Base-by-base conservation (phyloP, 2,797 vertebrate species). In the Paguma larvata region DNA sequence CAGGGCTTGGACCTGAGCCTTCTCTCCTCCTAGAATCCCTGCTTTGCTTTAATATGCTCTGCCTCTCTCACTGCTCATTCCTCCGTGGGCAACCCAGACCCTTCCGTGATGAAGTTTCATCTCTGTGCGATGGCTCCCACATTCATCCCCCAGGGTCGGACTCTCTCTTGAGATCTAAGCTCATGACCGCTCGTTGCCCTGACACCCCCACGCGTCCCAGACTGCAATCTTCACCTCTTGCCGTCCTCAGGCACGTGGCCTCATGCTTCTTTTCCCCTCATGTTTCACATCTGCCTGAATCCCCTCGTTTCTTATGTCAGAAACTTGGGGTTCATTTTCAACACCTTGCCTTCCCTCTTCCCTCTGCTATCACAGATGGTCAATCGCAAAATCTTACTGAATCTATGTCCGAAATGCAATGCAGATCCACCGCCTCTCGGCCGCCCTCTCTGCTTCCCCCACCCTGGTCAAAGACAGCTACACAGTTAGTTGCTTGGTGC, bases 401-500 rank as follows among this genome's bases (percentile, higher is more conserved):
- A 3, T n/a, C 25, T 68, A 11, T 3, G 15, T 18, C 16, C 6
- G 27, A 19, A 80, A 44, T 30, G 11, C 8, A 32, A 48, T 3
- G 2, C 30, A 62, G 32, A 19, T 59, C 25, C 53, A 4, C 6
- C 10, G 13, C 27, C 10, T 6, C 53, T 56, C 56, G 30, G n/a
- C 25, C 27, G 11, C 6, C 34, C 44, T 44, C 14, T 19, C 1
- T 27, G 38, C 25, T 19, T 19, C 14, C 2, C 27, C 68, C 12
- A 12, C 5, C 0, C 23, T 46, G 4, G 25, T 56, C 73, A 56
- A 73, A 85, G 75, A 82, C 15, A 13, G 41, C 10, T 4, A 30
- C 12, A 2, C 0, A 1, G 6, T 65, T 3, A 1, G 6, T 65
- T 3, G 0, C 46, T 72, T 23, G 23, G 3, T 4, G 7, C 41